Conservation (phyloP, 2,797 vertebrate genomes). For the Florisuga fusca region DNA sequence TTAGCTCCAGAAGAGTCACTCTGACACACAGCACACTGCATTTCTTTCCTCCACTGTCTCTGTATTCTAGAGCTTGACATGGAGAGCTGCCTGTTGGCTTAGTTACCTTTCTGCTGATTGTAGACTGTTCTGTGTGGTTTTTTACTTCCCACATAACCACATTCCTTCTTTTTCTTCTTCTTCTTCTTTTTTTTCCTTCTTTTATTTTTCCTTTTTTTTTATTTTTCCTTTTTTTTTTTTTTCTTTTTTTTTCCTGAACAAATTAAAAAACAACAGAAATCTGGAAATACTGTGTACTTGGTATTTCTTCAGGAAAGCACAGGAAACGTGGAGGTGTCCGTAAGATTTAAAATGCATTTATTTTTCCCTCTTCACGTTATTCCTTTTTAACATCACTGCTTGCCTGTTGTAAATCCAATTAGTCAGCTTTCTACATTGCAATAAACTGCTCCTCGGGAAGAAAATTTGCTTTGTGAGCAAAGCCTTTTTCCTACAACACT, state of each 20-base stretch:
- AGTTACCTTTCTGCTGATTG: neutral
- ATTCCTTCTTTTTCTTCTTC: neutral
- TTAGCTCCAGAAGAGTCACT: neutral
- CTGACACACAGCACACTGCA: fast-evolving
- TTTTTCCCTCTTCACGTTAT: slow-evolving; percentile 65
- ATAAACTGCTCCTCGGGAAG: slow-evolving; percentile 44
- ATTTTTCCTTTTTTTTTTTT: neutral
- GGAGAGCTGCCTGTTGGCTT: neutral
- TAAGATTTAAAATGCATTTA: slow-evolving; percentile 60
- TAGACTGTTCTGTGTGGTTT: neutral
- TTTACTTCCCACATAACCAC: neutral
- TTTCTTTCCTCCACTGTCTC: neutral
- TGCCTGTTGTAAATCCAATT: slow-evolving; percentile 58
- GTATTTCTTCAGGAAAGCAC: neutral
- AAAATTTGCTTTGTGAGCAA: slow-evolving; percentile 52
- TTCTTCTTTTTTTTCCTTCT: neutral
- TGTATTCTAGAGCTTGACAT: neutral
- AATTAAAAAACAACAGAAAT: neutral
- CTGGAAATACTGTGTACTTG: neutral
- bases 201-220: neutral
- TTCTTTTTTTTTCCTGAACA: neutral
- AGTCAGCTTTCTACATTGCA: slow-evolving; percentile 40
- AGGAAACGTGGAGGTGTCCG: slow-evolving; percentile 7
- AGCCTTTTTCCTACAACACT: slow-evolving; percentile 9
- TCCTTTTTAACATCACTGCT: slow-evolving; percentile 8